Evolutionary conservation across 2,888 invertebrate genomes (phyloP), one percentile per base, ranked within the genome.

Genomic region (Orchesella flavescens): DNA sequence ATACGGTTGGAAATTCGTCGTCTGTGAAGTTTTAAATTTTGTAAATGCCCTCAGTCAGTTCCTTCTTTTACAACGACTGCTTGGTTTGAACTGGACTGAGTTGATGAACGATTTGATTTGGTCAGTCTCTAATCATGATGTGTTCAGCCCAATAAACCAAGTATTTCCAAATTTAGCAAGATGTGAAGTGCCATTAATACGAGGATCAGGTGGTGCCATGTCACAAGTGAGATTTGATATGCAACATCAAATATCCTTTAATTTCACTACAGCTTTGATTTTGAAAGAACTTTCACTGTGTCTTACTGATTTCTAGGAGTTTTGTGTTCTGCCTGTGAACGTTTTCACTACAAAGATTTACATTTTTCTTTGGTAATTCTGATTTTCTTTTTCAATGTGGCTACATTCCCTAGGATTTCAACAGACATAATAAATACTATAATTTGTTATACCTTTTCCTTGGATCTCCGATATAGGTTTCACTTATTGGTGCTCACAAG

Each of bases 311-410:
- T n/a, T n/a, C n/a, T 53, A 69, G 17, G 73, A 79, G 5, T 53
- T 79, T 10, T 86, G 86, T 61, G 84, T 84, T 1, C 83, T 84
- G 17, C 86, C 86, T 13, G 66, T 83, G 3, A 86, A 86, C 46
- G 81, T 86, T 43, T 84, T 86, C 46, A 59, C 43, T 7, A 84
- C 78, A 13, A 86, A 86, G 71, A 69, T 83, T 1, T 86, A 83
- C 68, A 83, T 86, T 15, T 73, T 86, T 21, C 68, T 86, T 0
- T 86, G 86, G 86, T 84, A 84, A 80, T 46, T 34, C 2, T 5
- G 1, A 44, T 17, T 15, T 34, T 34, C 34, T 34, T 68, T 15
- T 43, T n/a, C 43, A 4, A 15, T n/a, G n/a, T n/a, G n/a, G n/a
- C n/a, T n/a, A n/a, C n/a, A n/a, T n/a, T n/a, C n/a, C n/a, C n/a